phyloP scores from a whole-genome alignment of 2,888 invertebrate species.

The Lottia scabra region DNA sequence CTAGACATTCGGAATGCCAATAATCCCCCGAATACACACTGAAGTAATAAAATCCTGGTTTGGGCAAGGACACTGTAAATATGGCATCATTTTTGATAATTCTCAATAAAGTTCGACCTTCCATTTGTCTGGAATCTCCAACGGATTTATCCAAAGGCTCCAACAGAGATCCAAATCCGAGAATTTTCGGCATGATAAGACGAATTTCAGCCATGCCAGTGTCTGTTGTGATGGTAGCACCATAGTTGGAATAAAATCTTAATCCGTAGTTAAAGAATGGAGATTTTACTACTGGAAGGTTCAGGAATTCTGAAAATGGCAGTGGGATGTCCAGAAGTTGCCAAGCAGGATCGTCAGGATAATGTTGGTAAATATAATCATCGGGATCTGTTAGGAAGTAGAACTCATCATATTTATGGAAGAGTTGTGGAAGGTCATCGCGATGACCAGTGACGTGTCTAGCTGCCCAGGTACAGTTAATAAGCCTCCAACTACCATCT shows the following conservation, averaged over 20 bases:
- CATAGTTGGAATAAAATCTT: constrained; percentile 58
- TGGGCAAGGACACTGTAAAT: constrained; percentile 68
- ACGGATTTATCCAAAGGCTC: constrained; percentile 53
- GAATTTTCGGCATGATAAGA: constrained; percentile 57
- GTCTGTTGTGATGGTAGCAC: constrained; percentile 55
- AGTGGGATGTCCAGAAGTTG: constrained; percentile 70
- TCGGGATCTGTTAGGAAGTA: constrained; percentile 69
- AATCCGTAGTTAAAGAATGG: constrained; percentile 70
- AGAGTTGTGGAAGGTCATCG: constrained; percentile 58
- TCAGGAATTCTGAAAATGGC: constrained; percentile 70
- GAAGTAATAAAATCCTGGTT: constrained; percentile 68
- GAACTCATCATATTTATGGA: constrained; percentile 68
- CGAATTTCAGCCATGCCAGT: constrained; percentile 63
- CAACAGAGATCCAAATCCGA: constrained; percentile 58
- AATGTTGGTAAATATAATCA: constrained; percentile 68
- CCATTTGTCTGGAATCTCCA: constrained; percentile 43
- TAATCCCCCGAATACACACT: constrained; percentile 67
- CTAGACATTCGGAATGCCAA: constrained; percentile 64
- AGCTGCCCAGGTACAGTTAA: constrained; percentile 99
- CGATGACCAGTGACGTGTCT: constrained; percentile 73
- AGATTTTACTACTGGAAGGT: constrained; percentile 70
- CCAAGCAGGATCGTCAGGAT: constrained; percentile 68
- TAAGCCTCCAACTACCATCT: constrained; percentile 97
- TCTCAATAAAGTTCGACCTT: constrained; percentile 57
- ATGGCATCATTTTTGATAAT: constrained; percentile 60